These are phyloP conservation scores for Cephus spinipes DNA, from an alignment of 2,888 invertebrate species.

Conservation along the genomic window DNA sequence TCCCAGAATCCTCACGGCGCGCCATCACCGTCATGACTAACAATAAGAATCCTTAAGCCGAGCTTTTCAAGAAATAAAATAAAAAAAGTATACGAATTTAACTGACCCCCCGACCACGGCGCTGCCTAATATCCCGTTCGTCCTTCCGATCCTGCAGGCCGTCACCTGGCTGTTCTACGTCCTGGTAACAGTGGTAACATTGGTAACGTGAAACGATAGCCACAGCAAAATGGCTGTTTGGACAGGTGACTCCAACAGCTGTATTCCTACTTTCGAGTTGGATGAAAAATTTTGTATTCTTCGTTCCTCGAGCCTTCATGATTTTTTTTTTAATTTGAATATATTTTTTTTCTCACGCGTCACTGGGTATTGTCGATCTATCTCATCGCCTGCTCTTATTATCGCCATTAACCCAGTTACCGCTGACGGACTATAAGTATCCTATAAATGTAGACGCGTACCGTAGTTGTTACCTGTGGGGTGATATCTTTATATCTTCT, in stretches of 20 bases:
- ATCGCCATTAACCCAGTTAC: background rate
- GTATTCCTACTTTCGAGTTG: constrained; percentile 31
- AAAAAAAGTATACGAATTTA: background rate
- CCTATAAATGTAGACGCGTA: background rate
- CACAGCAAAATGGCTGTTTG: constrained; percentile 56
- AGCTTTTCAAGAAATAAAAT: background rate
- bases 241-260: constrained; percentile 63
- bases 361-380: background rate
- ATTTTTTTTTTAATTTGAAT: background rate
- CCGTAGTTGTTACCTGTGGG: too few species aligned
- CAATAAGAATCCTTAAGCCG: background rate
- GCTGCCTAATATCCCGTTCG: background rate
- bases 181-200: background rate
- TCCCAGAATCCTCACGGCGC: background rate
- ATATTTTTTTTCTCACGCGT: background rate
- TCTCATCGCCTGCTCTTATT: background rate
- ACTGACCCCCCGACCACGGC: background rate
- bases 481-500: background rate
- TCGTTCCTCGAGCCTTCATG: constrained; percentile 37
- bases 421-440: background rate
- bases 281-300: constrained; percentile 44
- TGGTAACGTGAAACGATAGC: constrained; percentile 45
- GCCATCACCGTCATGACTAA: too few species aligned
- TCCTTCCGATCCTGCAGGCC: background rate
- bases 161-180: background rate